Percentiles rank a stretch among this genome's conserved stretches.
Conservation (phyloP, 2,113 vertebrate genomes). For the Lophotis ruficrista region DNA sequence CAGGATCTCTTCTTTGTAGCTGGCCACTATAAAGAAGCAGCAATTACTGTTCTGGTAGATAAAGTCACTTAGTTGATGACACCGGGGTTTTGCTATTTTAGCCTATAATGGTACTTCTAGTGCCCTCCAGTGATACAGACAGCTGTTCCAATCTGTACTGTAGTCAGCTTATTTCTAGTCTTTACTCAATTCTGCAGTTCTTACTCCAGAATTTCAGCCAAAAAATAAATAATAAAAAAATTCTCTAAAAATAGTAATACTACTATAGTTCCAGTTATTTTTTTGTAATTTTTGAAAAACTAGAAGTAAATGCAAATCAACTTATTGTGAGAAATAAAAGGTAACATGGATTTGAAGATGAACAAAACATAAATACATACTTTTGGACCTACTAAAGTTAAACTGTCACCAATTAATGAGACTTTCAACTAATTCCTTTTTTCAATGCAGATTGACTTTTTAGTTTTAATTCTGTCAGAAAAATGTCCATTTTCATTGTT, state of each 20-base stretch:
- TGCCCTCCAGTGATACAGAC: constrained; percentile 41
- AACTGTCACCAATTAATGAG: background rate
- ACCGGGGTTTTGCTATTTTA: background rate
- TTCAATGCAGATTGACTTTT: background rate
- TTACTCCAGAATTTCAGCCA: background rate
- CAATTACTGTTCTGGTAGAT: background rate
- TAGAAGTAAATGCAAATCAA: background rate
- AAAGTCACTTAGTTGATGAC: background rate
- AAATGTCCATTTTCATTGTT: background rate
- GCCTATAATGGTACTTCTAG: background rate
- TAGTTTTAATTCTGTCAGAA: background rate
- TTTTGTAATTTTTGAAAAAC: background rate
- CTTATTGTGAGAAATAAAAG: background rate
- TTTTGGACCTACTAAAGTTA: background rate
- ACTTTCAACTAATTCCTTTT: background rate
- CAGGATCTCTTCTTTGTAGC: background rate
- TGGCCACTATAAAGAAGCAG: background rate
- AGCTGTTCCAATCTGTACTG: background rate
- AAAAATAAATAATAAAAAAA: no score
- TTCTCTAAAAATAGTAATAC: background rate
- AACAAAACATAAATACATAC: background rate
- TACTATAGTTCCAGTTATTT: background rate
- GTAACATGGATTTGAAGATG: background rate
- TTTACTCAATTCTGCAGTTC: background rate
- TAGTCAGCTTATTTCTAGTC: background rate